phyloP scores from a whole-genome alignment of 2,888 invertebrate genomes.

The Hirtodrosophila cameraria region DNA sequence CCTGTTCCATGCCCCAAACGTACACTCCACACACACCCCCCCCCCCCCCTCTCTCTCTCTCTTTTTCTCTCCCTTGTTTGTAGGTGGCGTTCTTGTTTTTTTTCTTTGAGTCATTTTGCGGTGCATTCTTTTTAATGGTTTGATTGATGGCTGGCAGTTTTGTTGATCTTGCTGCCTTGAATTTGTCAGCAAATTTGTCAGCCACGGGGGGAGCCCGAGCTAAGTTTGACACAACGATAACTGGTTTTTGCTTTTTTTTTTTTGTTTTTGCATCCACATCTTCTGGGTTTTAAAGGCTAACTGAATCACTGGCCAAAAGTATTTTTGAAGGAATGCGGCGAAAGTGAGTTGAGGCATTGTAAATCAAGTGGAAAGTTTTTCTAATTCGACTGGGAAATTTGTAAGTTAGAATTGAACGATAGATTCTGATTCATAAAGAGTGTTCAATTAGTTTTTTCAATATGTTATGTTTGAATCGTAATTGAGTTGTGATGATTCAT shows the following conservation, averaged over 20 bases:
- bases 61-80: constrained; percentile 27
- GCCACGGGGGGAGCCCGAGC: constrained; percentile 38
- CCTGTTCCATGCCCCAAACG: constrained; percentile 4
- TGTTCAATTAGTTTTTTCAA: not conserved
- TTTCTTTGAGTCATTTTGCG: constrained; percentile 70
- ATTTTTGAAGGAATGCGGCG: constrained; percentile 62
- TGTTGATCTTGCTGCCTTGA: constrained; percentile 71
- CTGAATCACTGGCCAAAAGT: constrained; percentile 68
- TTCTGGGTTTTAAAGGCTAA: constrained; percentile 46
- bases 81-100: constrained; percentile 61
- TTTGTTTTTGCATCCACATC: constrained; percentile 7
- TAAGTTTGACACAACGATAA: constrained; percentile 54
- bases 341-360: constrained; percentile 51
- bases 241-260: constrained; percentile 58
- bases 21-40: not conserved
- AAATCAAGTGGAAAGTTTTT: constrained; percentile 42
- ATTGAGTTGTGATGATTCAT: not conserved
- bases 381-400: constrained; percentile 25
- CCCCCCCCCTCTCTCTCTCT: not conserved
- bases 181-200: constrained; percentile 79
- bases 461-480: not conserved
- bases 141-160: constrained; percentile 77
- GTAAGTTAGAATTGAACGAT: not conserved
- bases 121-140: constrained; percentile 78
- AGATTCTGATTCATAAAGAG: constrained; percentile 18